phyloP scores from a whole-genome alignment of 2,888 invertebrate species.

The Polyploca ridens region DNA sequence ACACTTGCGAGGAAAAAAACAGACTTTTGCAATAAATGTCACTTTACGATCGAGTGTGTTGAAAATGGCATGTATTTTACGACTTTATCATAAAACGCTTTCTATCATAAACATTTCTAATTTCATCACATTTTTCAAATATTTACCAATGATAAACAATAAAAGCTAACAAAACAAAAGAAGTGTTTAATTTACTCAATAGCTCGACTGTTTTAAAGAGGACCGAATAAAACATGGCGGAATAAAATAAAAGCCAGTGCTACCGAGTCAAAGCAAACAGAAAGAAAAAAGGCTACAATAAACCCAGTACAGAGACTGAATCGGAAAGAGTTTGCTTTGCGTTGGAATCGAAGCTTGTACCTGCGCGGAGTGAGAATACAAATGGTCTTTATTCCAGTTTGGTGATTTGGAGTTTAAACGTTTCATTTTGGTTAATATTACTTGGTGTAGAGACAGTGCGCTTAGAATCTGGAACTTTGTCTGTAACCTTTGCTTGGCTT shows the following conservation, averaged over 20 bases:
- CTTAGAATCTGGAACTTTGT: not conserved
- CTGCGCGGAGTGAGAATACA: conserved; percentile 35
- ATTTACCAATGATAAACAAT: conserved; percentile 16
- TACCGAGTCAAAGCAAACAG: conserved; percentile 34
- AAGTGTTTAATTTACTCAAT: conserved; percentile 38
- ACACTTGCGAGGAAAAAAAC: too few species aligned
- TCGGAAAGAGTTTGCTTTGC: conserved; percentile 37
- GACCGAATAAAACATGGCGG: conserved; percentile 30
- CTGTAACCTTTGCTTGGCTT: too few species aligned
- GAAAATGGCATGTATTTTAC: too few species aligned
- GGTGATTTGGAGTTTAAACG: conserved; percentile 32
- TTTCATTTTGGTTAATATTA: conserved; percentile 21
- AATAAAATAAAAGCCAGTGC: conserved; percentile 35
- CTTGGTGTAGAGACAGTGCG: not conserved
- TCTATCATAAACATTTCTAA: not conserved
- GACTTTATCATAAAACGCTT: not conserved
- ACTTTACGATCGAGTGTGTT: too few species aligned
- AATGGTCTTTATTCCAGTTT: conserved; percentile 36
- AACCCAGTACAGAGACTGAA: conserved; percentile 34
- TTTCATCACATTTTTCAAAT: not conserved
- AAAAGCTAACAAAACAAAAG: conserved; percentile 18
- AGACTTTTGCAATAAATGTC: too few species aligned
- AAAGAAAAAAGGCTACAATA: conserved; percentile 33
- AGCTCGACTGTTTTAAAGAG: conserved; percentile 31
- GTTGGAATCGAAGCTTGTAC: conserved; percentile 39